phyloP scores from a whole-genome alignment of 2,113 vertebrate genomes.

The Baryphthengus martii region DNA sequence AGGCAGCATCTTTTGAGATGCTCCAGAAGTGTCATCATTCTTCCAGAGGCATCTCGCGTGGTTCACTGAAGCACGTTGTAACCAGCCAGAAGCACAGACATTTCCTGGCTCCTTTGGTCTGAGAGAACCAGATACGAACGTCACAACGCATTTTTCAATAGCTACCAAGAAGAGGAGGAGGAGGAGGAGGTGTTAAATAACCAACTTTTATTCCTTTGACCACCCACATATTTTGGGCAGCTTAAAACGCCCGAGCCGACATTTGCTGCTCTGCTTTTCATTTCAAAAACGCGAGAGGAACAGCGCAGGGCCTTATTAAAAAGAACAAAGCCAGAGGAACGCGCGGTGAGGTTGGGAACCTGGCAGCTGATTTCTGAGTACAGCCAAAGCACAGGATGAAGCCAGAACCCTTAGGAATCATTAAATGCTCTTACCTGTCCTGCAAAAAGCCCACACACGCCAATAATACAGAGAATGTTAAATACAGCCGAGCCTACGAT shows the following conservation, averaged over 20 bases:
- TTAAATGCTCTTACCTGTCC: slow-evolving; percentile 82
- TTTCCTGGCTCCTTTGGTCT: not conserved
- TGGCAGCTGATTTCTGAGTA: not conserved
- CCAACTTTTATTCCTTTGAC: not conserved
- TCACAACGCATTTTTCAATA: not conserved
- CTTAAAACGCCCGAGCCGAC: not conserved
- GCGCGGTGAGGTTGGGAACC: not conserved
- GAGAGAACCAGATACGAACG: not conserved
- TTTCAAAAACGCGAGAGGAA: not conserved
- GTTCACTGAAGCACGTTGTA: not conserved
- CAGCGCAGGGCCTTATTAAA: not conserved
- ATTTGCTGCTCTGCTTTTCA: not conserved
- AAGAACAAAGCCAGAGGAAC: not conserved
- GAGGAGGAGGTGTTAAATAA: not conserved
- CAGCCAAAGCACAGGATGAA: not conserved
- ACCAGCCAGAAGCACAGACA: not conserved
- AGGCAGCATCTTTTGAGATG: not conserved
- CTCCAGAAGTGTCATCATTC: not conserved
- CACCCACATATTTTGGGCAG: not conserved
- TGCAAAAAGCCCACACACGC: slow-evolving; percentile 93
- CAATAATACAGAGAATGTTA: slow-evolving; percentile 97
- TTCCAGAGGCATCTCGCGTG: not conserved
- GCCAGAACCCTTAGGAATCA: not conserved
- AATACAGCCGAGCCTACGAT: slow-evolving; percentile 98
- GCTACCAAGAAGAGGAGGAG: not conserved